A percentile compares a stretch with the other conserved stretches of the same genome.
These are phyloP conservation scores for Aphelocoma californica DNA, from an alignment of 2,797 vertebrate genomes.

Conservation along the genomic window DNA sequence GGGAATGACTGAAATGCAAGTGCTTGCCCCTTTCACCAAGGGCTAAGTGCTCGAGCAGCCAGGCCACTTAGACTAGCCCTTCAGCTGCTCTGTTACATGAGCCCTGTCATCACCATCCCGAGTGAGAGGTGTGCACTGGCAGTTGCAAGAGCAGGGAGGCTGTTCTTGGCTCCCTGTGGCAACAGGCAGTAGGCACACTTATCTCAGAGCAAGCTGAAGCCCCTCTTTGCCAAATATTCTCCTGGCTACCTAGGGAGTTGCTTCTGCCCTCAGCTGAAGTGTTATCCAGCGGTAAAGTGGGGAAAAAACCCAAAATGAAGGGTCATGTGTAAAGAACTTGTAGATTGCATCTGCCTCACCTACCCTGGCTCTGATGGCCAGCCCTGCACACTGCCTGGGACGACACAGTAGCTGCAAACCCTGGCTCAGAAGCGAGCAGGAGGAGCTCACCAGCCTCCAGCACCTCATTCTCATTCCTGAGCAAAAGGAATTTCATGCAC, in stretches of 20 bases:
- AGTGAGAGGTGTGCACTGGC: not conserved
- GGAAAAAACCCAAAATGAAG: rapidly evolving
- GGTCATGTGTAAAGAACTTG: not conserved
- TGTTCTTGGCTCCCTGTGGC: not conserved
- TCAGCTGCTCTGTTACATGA: not conserved
- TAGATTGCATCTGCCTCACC: not conserved
- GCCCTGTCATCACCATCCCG: not conserved
- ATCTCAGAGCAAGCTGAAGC: not conserved
- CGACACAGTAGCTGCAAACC: not conserved
- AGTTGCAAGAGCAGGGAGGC: not conserved
- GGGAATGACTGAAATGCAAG: not conserved
- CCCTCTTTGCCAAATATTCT: not conserved
- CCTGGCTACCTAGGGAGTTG: not conserved
- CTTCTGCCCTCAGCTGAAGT: not conserved
- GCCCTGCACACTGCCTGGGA: not conserved
- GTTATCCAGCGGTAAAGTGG: not conserved
- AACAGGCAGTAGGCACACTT: not conserved
- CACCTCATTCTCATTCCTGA: not conserved
- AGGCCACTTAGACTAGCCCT: not conserved
- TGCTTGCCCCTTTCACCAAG: not conserved
- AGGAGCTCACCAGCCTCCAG: not conserved
- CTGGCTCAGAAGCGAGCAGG: not conserved
- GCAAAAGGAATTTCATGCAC: not conserved
- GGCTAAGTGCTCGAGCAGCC: not conserved
- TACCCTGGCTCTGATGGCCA: not conserved